Evolutionary conservation across 1,140 invertebrate genomes (phyloP).

Genomic region (Drepana arcuata): DNA sequence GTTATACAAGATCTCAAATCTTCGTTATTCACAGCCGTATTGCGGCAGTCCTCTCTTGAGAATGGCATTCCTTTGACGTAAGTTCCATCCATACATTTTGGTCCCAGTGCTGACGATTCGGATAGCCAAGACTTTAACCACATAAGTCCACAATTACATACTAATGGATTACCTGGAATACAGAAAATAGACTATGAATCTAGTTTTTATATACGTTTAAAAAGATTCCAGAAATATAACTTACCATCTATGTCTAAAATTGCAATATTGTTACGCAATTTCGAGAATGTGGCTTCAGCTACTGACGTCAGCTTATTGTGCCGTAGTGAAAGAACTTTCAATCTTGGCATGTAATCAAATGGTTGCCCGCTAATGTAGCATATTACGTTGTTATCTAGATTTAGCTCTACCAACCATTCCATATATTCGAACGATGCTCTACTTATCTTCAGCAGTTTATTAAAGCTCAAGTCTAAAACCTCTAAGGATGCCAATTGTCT

Average conservation of each 20-base stretch:
- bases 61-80: constrained; percentile 80
- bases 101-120: constrained; percentile 79
- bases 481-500: constrained; percentile 82
- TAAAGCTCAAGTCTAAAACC: constrained; percentile 84
- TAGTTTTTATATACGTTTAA: constrained; percentile 2
- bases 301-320: constrained; percentile 85
- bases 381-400: constrained; percentile 83
- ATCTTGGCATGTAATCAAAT: constrained; percentile 85
- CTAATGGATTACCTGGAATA: constrained; percentile 83
- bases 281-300: constrained; percentile 81
- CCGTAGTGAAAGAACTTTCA: constrained; percentile 84
- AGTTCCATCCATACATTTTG: constrained; percentile 82
- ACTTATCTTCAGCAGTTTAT: constrained; percentile 80
- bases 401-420: constrained; percentile 88
- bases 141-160: constrained; percentile 84
- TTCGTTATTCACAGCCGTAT: constrained; percentile 63
- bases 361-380: constrained; percentile 80
- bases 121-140: constrained; percentile 88
- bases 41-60: constrained; percentile 76
- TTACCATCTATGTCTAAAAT: constrained; percentile 88
- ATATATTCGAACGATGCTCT: constrained; percentile 77
- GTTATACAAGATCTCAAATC: constrained; percentile 68
- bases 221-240: too few relatives aligned
- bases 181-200: constrained; percentile 6
- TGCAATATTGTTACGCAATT: constrained; percentile 84